Evolutionary conservation across 2,113 vertebrate genomes (phyloP).

Genomic region (Panurus biarmicus): DNA sequence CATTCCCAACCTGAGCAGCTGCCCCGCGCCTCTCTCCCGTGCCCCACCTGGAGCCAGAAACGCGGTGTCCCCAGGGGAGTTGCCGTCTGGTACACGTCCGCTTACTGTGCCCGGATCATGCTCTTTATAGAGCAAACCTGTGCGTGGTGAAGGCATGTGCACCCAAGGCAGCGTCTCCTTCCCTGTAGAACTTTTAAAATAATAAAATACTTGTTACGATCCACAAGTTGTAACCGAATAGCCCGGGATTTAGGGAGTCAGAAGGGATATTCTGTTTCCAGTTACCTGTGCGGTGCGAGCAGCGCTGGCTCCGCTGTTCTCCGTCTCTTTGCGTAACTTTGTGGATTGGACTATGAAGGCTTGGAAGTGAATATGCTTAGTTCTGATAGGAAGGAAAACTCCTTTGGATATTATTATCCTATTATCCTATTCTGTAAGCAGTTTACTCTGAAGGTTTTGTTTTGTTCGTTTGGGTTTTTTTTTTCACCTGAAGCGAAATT

Average conservation of each 20-base stretch:
- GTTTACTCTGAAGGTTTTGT: background rate
- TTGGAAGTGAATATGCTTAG: background rate
- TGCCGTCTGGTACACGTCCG: fast-evolving
- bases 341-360: background rate
- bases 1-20: background rate
- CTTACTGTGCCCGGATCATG: background rate
- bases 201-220: background rate
- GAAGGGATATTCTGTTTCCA: background rate
- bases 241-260: background rate
- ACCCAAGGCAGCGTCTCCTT: background rate
- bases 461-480: background rate
- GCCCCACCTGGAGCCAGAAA: background rate
- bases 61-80: background rate
- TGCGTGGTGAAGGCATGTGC: background rate
- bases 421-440: background rate
- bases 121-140: background rate
- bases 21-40: background rate
- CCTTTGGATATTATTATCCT: background rate
- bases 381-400: background rate
- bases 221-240: background rate
- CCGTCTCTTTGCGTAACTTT: background rate
- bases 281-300: background rate
- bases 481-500: background rate
- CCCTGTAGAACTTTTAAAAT: background rate
- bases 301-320: background rate